phyloP scores from a whole-genome alignment of 2,888 invertebrate genomes.

The Aspidiotus destructor region DNA sequence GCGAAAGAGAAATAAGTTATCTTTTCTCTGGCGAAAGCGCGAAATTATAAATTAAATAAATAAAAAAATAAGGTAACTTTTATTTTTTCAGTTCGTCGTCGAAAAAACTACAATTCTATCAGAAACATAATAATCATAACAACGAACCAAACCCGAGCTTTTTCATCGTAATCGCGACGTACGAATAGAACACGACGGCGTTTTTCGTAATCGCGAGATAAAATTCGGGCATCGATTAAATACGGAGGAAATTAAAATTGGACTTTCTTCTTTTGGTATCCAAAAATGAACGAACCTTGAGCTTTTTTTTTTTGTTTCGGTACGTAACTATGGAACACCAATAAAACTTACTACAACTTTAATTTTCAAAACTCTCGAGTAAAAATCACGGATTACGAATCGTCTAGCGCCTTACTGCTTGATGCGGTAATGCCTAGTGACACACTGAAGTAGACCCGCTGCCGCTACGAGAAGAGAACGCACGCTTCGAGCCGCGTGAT shows the following conservation, averaged over 20 bases:
- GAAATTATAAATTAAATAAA: no score
- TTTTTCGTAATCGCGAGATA: background rate
- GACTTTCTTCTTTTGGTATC: background rate
- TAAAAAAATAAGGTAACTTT: no score
- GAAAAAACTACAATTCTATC: no score
- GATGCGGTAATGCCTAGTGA: constrained; percentile 30
- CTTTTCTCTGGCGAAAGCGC: no score
- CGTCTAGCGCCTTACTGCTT: constrained; percentile 23
- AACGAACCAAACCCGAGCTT: background rate
- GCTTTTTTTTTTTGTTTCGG: no score
- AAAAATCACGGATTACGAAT: background rate
- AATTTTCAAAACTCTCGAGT: background rate
- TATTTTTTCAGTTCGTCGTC: no score
- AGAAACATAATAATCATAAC: no score
- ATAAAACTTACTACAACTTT: background rate
- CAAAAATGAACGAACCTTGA: background rate
- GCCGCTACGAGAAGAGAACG: constrained; percentile 16
- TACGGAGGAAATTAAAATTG: background rate
- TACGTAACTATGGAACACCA: constrained; percentile 23
- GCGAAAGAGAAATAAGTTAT: no score
- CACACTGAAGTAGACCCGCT: constrained; percentile 19
- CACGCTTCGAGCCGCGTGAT: constrained; percentile 24
- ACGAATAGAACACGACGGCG: background rate
- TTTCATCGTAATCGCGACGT: background rate
- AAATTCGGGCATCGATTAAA: background rate